Conservation (phyloP, 2,113 vertebrate species). For the Callopanchax toddi region DNA sequence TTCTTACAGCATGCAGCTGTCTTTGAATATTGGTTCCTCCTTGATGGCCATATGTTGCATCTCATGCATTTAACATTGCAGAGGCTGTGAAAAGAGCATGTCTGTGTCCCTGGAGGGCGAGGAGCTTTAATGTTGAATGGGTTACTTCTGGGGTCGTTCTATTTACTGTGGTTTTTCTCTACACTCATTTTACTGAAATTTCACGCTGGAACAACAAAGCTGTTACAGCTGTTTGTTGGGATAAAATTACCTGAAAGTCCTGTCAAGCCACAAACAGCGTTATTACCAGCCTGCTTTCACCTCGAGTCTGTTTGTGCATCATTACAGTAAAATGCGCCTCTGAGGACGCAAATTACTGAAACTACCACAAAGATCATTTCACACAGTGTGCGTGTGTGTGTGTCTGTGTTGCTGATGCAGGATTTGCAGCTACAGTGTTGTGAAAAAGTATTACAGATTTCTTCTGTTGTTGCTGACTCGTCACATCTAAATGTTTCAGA, state of each 20-base stretch:
- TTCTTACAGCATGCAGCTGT: constrained; percentile 31
- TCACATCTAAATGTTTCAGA: too few species aligned
- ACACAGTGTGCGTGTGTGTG: too few species aligned
- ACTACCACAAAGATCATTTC: background rate
- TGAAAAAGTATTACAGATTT: too few species aligned
- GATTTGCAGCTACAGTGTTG: background rate
- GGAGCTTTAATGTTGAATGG: constrained; percentile 45
- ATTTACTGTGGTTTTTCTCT: constrained; percentile 19
- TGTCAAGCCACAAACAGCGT: background rate
- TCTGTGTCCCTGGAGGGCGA: constrained; percentile 12
- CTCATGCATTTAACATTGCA: constrained; percentile 58
- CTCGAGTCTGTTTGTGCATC: background rate
- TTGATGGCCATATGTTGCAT: constrained; percentile 50
- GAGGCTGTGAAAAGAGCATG: constrained; percentile 13
- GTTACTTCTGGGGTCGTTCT: constrained; percentile 3
- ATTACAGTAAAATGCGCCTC: background rate
- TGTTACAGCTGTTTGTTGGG: background rate
- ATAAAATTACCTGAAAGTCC: background rate
- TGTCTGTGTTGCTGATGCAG: background rate
- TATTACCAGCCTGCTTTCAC: background rate
- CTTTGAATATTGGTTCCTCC: constrained; percentile 56
- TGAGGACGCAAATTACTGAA: background rate
- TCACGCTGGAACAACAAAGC: background rate
- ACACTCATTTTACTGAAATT: background rate
- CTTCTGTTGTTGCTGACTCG: too few species aligned